phyloP scores from a whole-genome alignment of 2,888 invertebrate genomes.

The Nineta flava region DNA sequence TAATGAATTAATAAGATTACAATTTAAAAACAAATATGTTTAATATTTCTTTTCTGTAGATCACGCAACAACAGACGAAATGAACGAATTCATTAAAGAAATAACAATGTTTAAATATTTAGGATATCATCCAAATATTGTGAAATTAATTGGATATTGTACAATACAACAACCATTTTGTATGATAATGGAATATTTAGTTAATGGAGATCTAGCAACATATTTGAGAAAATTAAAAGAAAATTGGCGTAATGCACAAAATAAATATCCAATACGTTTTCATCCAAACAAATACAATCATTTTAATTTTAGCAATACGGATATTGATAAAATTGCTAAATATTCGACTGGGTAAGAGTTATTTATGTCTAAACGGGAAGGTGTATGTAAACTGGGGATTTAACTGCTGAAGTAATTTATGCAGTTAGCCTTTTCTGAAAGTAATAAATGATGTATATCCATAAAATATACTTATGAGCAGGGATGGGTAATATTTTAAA shows the following conservation, averaged over 20 bases:
- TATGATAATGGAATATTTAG: slow-evolving; percentile 64
- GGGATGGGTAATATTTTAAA: too few relatives aligned
- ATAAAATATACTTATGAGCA: too few relatives aligned
- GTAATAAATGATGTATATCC: too few relatives aligned
- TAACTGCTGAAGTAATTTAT: too few relatives aligned
- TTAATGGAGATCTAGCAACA: slow-evolving; percentile 56
- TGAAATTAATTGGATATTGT: slow-evolving; percentile 58
- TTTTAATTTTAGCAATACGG: neutral
- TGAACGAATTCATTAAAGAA: slow-evolving; percentile 57
- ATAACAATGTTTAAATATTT: slow-evolving; percentile 63
- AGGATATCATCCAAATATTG: slow-evolving; percentile 60
- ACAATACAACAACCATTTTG: slow-evolving; percentile 49
- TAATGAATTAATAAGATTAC: too few relatives aligned
- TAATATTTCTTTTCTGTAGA: slow-evolving; percentile 24
- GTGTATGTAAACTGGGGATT: too few relatives aligned
- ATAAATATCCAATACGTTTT: neutral
- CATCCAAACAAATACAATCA: neutral
- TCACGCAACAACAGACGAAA: slow-evolving; percentile 38
- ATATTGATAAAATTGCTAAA: neutral
- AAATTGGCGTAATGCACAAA: neutral
- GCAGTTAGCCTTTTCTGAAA: too few relatives aligned
- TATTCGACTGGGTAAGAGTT: neutral
- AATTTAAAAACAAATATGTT: too few relatives aligned
- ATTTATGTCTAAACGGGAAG: too few relatives aligned
- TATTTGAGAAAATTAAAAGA: slow-evolving; percentile 27